Percentiles rank a stretch among this genome's conserved stretches.
These are phyloP conservation scores for Bos indicus DNA, from an alignment of 2,113 vertebrate species.

Conservation along the genomic window DNA sequence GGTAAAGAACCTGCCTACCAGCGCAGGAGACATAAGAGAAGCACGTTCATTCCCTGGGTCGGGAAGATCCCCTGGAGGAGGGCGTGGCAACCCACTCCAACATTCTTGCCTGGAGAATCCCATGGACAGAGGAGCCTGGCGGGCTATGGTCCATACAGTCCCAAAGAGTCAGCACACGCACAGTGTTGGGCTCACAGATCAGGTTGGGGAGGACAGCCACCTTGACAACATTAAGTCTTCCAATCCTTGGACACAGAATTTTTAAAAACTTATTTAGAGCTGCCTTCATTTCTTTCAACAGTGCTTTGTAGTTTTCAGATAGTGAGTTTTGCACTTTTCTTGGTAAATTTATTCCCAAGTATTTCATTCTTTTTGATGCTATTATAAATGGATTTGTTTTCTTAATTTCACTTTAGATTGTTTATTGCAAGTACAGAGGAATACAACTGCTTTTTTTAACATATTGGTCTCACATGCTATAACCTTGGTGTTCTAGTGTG, in stretches of 20 bases:
- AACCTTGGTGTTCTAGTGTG: not conserved
- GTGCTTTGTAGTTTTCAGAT: not conserved
- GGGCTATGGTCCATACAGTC: not conserved
- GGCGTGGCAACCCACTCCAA: not conserved
- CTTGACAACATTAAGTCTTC: not conserved
- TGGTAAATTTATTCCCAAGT: not conserved
- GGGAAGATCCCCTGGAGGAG: not conserved
- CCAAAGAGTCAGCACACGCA: accelerated
- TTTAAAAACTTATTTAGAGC: not conserved
- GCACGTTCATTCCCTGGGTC: not conserved
- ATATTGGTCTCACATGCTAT: not conserved
- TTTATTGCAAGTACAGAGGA: not conserved
- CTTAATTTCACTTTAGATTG: not conserved
- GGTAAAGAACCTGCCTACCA: not conserved
- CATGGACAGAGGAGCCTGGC: not conserved
- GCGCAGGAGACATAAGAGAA: not conserved
- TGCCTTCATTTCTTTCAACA: not conserved
- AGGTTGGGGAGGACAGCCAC: not conserved
- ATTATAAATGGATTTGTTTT: not conserved
- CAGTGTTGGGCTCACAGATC: not conserved
- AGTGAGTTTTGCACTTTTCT: not conserved
- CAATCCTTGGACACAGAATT: not conserved
- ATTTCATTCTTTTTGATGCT: not conserved
- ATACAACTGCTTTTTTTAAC: not conserved
- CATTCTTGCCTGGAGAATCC: not conserved